Evolutionary conservation across 1,140 invertebrate species (phyloP).

Genomic region (Drosophila lacteicornis): DNA sequence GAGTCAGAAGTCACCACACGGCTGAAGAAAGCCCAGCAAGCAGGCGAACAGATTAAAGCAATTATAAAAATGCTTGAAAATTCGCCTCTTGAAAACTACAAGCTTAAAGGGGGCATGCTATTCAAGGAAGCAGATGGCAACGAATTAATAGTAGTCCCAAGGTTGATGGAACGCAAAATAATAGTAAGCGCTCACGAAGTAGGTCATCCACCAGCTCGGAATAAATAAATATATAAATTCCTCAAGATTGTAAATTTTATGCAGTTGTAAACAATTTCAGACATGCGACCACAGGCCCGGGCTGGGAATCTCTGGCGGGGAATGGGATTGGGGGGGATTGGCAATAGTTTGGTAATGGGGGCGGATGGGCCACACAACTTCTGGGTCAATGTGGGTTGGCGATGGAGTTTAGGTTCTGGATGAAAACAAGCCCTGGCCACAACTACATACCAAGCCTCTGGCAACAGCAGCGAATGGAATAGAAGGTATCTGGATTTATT

Average conservation of each 20-base stretch:
- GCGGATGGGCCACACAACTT: slow-evolving; percentile 31
- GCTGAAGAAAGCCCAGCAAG: neutral
- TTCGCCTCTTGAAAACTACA: neutral
- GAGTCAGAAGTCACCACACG: neutral
- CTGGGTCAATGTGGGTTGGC: slow-evolving; percentile 52
- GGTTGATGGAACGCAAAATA: neutral
- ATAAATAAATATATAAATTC: slow-evolving; percentile 82
- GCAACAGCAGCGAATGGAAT: neutral
- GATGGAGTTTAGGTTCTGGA: neutral
- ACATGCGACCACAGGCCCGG: slow-evolving; percentile 34
- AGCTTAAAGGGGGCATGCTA: no score
- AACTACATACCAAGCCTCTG: neutral
- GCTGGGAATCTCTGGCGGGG: slow-evolving; percentile 5
- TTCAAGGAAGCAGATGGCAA: neutral
- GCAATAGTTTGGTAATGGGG: neutral
- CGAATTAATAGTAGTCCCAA: neutral
- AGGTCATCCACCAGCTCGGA: slow-evolving; percentile 19
- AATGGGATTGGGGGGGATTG: slow-evolving; percentile 1
- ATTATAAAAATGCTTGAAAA: neutral
- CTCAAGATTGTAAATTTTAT: slow-evolving; percentile 83
- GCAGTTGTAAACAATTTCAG: slow-evolving; percentile 79
- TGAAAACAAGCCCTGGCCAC: neutral
- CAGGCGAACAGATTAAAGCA: neutral
- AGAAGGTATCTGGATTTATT: neutral
- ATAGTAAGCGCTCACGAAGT: neutral